These are phyloP conservation scores for Toxotes chatareus DNA, from an alignment of 2,113 vertebrate genomes.

Conservation along the genomic window DNA sequence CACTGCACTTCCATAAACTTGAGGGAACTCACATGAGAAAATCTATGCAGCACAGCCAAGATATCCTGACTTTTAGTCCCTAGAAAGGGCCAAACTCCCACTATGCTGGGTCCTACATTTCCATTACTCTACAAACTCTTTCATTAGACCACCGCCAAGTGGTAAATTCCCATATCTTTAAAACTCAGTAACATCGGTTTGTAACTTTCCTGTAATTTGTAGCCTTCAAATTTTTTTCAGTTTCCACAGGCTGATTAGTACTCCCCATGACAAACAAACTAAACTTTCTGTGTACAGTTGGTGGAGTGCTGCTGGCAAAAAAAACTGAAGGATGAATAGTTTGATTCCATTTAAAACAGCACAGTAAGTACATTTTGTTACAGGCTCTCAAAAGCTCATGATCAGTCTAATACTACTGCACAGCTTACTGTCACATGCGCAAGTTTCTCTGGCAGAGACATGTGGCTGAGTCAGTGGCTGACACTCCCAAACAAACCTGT, in stretches of 20 bases:
- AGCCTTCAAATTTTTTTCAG: background rate
- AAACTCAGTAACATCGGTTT: background rate
- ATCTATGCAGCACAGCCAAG: background rate
- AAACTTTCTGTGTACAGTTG: background rate
- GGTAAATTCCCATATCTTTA: background rate
- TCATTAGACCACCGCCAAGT: background rate
- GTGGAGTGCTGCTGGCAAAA: accelerated
- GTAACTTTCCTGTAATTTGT: background rate
- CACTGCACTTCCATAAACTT: background rate
- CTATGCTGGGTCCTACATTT: background rate
- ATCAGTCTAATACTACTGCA: background rate
- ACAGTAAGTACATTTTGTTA: background rate
- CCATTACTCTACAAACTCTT: background rate
- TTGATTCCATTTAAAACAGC: background rate
- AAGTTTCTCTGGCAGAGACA: conserved; percentile 8
- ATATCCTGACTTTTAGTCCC: background rate
- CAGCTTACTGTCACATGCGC: conserved; percentile 10
- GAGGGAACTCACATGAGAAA: background rate
- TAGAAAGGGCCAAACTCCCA: background rate
- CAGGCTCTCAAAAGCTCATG: background rate
- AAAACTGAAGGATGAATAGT: background rate
- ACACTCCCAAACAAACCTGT: conserved; percentile 64
- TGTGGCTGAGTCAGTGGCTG: conserved; percentile 42
- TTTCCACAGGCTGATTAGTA: background rate
- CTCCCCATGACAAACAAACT: background rate